These are phyloP conservation scores for Pituophis catenifer DNA, from an alignment of 2,113 vertebrate species.

Conservation along the genomic window DNA sequence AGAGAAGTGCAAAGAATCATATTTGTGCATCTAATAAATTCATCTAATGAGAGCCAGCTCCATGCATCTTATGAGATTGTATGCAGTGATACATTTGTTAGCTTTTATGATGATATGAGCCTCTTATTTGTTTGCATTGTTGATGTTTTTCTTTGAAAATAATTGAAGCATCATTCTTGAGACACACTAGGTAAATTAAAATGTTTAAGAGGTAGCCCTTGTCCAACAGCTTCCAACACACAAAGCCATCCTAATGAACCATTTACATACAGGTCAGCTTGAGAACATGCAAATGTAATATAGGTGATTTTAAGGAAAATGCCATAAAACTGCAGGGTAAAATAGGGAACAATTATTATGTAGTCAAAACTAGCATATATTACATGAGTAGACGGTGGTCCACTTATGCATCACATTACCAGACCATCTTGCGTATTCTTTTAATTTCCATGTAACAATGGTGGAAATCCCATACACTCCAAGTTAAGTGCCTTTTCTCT, in stretches of 20 bases:
- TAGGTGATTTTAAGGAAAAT: slow-evolving; percentile 53
- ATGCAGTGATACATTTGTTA: background rate
- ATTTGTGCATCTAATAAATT: background rate
- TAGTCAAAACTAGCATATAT: slow-evolving; percentile 30
- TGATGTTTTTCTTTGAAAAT: slow-evolving; percentile 16
- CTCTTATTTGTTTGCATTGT: background rate
- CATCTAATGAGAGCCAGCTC: background rate
- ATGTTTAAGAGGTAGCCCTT: slow-evolving; percentile 52
- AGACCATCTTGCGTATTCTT: slow-evolving; percentile 23
- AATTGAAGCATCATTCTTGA: slow-evolving; percentile 35
- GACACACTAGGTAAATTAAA: slow-evolving; percentile 40
- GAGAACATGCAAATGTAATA: slow-evolving; percentile 55
- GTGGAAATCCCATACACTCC: slow-evolving; percentile 19
- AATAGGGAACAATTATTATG: slow-evolving; percentile 50
- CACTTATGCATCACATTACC: slow-evolving; percentile 37
- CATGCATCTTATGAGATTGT: background rate
- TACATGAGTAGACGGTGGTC: slow-evolving; percentile 36
- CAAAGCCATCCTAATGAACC: slow-evolving; percentile 41
- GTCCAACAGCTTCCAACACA: slow-evolving; percentile 47
- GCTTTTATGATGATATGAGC: background rate
- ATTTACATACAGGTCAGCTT: slow-evolving; percentile 53
- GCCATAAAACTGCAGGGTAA: slow-evolving; percentile 53
- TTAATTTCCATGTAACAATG: slow-evolving; percentile 13
- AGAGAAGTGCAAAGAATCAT: background rate
- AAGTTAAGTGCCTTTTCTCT: slow-evolving; percentile 27